phyloP scores from a whole-genome alignment of 2,113 vertebrate genomes.

The Chunga burmeisteri region DNA sequence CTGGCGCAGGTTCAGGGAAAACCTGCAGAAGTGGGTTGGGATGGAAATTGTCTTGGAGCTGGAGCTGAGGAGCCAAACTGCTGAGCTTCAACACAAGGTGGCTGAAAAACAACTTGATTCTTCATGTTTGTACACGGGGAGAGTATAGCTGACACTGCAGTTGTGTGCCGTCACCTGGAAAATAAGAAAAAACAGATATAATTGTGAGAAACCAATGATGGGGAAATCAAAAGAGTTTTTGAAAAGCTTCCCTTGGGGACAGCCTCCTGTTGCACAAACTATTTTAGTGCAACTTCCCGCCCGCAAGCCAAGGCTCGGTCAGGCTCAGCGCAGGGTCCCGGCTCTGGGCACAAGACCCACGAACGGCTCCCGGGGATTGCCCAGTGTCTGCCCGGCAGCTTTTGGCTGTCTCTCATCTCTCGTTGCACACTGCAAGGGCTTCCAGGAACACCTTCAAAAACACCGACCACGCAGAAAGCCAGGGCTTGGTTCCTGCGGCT shows the following conservation, averaged over 20 bases:
- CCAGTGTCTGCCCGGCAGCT: too few relatives aligned
- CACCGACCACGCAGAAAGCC: too few relatives aligned
- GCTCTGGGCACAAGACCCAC: background rate
- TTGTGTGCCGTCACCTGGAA: background rate
- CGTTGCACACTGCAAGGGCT: background rate
- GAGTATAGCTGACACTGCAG: background rate
- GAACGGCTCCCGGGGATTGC: background rate
- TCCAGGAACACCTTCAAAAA: too few relatives aligned
- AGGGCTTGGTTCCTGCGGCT: background rate
- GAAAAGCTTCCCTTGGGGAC: too few relatives aligned
- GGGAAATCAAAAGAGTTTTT: background rate
- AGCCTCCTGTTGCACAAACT: background rate
- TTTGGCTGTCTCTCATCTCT: too few relatives aligned
- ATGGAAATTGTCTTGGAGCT: background rate
- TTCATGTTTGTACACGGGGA: fast-evolving
- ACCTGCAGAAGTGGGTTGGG: background rate
- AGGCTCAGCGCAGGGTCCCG: background rate
- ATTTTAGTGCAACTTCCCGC: background rate
- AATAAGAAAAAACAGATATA: background rate
- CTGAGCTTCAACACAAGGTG: background rate
- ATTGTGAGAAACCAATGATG: background rate
- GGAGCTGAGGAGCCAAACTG: background rate
- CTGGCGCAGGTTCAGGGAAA: background rate
- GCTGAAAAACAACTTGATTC: background rate
- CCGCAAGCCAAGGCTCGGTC: too few relatives aligned